These are phyloP conservation scores for Drosophila neonasuta DNA, from an alignment of 2,888 invertebrate species.

Conservation along the genomic window DNA sequence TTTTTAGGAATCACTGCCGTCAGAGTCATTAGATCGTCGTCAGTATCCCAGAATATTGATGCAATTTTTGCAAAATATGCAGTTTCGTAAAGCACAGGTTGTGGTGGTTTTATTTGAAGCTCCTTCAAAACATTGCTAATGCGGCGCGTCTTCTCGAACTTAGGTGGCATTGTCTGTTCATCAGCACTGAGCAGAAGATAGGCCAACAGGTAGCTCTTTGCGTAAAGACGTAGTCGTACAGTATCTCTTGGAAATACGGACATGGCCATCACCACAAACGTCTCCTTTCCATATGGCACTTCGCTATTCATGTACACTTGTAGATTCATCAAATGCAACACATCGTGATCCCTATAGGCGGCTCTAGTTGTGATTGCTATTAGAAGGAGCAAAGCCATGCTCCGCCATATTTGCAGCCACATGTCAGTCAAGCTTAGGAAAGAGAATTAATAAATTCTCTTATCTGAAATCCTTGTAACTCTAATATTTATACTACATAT, in stretches of 20 bases:
- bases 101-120: not conserved
- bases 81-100: not conserved
- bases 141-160: accelerated
- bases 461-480: not conserved
- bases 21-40: not conserved
- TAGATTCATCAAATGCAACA: not conserved
- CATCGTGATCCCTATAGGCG: not conserved
- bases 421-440: not conserved
- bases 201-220: slow-evolving; percentile 28
- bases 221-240: slow-evolving; percentile 9
- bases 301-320: not conserved
- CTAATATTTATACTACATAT: not conserved
- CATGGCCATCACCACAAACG: slow-evolving; percentile 16
- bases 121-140: not conserved
- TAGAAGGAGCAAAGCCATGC: not conserved
- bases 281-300: slow-evolving; percentile 3
- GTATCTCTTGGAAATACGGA: slow-evolving; percentile 1
- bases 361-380: not conserved
- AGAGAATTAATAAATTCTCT: slow-evolving; percentile 1
- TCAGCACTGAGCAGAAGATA: not conserved
- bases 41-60: slow-evolving; percentile 33
- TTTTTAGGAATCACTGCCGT: not conserved
- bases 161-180: not conserved
- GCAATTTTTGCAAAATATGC: slow-evolving; percentile 12
- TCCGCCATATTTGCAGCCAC: slow-evolving; percentile 14